Evolutionary conservation across 2,113 vertebrate species (phyloP).

Genomic region (Ceratotherium simum): DNA sequence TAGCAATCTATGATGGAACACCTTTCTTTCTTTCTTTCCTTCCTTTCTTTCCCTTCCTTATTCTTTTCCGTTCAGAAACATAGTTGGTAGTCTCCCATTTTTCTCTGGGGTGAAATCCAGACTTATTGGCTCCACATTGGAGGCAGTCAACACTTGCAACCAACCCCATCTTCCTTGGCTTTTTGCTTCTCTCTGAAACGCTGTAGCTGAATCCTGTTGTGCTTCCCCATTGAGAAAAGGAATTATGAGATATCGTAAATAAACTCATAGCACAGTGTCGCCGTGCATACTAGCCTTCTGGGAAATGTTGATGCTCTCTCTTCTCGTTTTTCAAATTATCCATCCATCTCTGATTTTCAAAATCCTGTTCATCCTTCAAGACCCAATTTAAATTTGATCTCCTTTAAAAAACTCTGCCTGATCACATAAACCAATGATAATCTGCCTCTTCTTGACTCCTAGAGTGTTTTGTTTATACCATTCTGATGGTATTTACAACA

Average conservation of each 20-base stretch:
- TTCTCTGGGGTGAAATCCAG: not conserved
- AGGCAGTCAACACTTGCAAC: rapidly evolving
- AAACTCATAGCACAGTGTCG: not conserved
- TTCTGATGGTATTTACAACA: not conserved
- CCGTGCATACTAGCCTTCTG: not conserved
- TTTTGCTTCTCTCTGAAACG: not conserved
- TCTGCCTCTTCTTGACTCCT: not conserved
- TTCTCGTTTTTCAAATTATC: conserved; percentile 11
- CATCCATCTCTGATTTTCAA: conserved; percentile 29
- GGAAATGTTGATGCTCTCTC: not conserved
- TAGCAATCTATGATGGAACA: not conserved
- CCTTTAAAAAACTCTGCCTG: not conserved
- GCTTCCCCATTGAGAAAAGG: not conserved
- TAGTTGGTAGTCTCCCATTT: not conserved
- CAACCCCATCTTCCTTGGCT: not conserved
- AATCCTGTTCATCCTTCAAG: conserved; percentile 12
- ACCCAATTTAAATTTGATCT: conserved; percentile 31
- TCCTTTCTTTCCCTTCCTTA: rapidly evolving
- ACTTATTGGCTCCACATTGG: not conserved
- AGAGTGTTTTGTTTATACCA: not conserved
- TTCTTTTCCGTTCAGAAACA: not conserved
- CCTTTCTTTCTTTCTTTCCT: not conserved
- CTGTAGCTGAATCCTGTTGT: not conserved
- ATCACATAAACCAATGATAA: not conserved
- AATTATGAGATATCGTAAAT: not conserved